Conservation (phyloP, 2,797 vertebrate genomes). For the Sebastes steindachneri region DNA sequence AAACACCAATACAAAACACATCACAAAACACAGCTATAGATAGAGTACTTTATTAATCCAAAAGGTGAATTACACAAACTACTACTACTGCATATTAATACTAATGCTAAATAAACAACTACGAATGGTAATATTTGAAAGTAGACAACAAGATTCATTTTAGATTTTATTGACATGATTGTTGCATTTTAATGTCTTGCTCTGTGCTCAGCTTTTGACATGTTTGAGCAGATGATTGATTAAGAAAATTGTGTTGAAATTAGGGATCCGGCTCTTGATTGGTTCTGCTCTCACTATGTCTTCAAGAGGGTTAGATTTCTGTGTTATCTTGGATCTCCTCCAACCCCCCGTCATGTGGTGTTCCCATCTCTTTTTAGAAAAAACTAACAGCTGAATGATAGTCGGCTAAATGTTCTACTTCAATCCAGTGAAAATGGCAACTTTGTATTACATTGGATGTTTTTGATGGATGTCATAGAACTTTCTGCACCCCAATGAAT, state of each 20-base stretch:
- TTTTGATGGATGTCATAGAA: no score
- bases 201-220: neutral
- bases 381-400: no score
- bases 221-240: neutral
- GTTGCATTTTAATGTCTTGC: neutral
- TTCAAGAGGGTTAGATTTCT: no score
- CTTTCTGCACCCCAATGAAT: no score
- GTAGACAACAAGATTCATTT: neutral
- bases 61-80: neutral
- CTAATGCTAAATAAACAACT: neutral
- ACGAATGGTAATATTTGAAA: neutral
- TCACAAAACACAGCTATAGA: neutral
- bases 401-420: no score
- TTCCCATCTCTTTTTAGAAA: no score
- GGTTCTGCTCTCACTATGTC: neutral
- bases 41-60: neutral
- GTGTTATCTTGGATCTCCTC: no score
- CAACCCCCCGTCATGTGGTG: no score
- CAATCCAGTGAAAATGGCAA: no score
- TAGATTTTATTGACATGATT: neutral
- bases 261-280: neutral
- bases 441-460: no score
- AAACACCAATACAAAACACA: neutral
- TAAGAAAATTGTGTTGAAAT: neutral
- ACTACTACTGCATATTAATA: neutral